Evolutionary conservation across 2,113 vertebrate species (phyloP), one percentile per base, ranked within the genome.

Genomic region (Oceanodroma tethys): DNA sequence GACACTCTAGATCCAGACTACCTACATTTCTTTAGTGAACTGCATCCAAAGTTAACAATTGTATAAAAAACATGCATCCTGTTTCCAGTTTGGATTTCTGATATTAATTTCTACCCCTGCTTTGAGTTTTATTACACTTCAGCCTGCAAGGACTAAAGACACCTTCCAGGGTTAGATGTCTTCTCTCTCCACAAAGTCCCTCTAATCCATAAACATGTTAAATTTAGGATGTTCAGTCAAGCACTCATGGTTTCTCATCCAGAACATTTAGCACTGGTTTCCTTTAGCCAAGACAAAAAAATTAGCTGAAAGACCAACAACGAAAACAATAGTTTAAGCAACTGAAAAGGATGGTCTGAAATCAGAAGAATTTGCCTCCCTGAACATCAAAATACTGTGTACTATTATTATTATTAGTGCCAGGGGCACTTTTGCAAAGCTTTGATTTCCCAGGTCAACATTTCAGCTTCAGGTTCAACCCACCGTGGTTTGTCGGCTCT

Each of bases 1-100:
- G 93, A 78, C 89, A 86, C 80, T 83, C 76, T 9, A 50, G 65
- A 86, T 91, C 76, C 94, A 96, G 96, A 95, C 76, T 91, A 32
- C 19, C 68, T 9, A 45, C 80, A 50, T 63, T 81, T 78, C 65
- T 3, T 78, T 25, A 91, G 83, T 74, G 87, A 96, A 71, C 86
- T 55, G 86, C 83, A 90, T 95, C 86, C 95, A 94, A 38, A 83
- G 80, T 55, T 91, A 94, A 81, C 81, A 60, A 63, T 1, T 63
- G 47, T 26, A 38, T 9, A 76, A 65, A 36, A 94, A 86, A 79
- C 14, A n/a, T 4, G n/a, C 59, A 78, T 71, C 81, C 79, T 59
- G 52, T 84, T 81, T 81, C 95, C 95, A 96, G 59, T 43, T 84
- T 88, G 72, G 52, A 91, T 71, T 95, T 74, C 72, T 94, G 80